Conservation (phyloP, 2,888 invertebrate genomes). For the Synanthedon andrenaeformis region DNA sequence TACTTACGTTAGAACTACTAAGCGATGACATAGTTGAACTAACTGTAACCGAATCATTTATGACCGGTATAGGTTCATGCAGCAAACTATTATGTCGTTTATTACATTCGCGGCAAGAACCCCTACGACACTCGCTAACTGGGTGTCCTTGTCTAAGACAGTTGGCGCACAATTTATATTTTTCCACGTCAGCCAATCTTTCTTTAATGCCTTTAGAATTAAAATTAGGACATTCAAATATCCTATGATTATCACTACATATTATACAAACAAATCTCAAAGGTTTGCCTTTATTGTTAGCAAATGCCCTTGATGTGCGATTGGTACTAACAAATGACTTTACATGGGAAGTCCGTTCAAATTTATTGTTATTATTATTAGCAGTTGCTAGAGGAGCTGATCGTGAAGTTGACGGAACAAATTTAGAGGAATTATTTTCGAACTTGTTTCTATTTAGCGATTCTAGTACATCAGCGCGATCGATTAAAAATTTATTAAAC, state of each 20-base stretch:
- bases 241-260: conserved; percentile 3
- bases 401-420: too few relatives aligned
- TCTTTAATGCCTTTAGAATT: conserved; percentile 1
- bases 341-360: too few relatives aligned
- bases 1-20: not conserved
- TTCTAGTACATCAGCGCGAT: conserved; percentile 5
- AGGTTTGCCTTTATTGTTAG: not conserved
- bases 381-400: too few relatives aligned
- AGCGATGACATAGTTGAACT: not conserved
- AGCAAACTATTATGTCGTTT: not conserved
- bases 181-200: not conserved
- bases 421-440: not conserved
- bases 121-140: not conserved
- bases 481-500: conserved; percentile 3
- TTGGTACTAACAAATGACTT: too few relatives aligned
- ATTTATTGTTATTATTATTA: too few relatives aligned
- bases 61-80: not conserved
- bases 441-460: not conserved
- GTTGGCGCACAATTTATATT: conserved; percentile 3
- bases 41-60: not conserved
- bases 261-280: not conserved
- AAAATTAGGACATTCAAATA: conserved; percentile 5
- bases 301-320: not conserved
- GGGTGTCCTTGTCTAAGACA: not conserved
- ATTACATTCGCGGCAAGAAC: not conserved